Evolutionary conservation across 2,888 invertebrate genomes (phyloP).

Genomic region (Aphodius granarius): DNA sequence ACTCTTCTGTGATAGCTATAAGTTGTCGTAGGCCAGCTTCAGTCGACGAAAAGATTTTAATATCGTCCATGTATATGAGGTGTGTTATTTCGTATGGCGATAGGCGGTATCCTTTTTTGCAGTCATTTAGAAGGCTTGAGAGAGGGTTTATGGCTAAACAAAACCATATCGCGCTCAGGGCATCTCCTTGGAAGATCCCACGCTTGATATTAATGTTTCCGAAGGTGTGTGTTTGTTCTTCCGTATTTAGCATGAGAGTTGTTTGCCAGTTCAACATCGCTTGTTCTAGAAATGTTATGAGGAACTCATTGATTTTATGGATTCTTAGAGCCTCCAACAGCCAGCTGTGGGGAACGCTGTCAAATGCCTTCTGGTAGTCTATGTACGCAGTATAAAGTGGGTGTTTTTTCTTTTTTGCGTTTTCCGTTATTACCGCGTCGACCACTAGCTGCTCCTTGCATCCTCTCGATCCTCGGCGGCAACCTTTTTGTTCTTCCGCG

Average conservation of each 20-base stretch:
- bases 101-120: background rate
- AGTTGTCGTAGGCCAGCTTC: background rate
- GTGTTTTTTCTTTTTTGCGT: slow-evolving; percentile 8
- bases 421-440: slow-evolving; percentile 19
- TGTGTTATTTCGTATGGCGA: background rate
- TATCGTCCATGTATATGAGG: background rate
- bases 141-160: background rate
- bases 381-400: slow-evolving; percentile 19
- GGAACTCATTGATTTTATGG: background rate
- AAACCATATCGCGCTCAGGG: background rate
- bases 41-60: background rate
- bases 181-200: background rate
- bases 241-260: background rate
- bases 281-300: background rate
- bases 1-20: background rate
- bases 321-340: background rate
- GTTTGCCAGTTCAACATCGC: background rate
- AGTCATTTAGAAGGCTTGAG: background rate
- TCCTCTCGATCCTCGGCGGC: slow-evolving; percentile 4
- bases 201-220: background rate
- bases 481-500: slow-evolving; percentile 25
- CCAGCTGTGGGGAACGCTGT: no score
- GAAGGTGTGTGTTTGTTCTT: background rate
- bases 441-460: slow-evolving; percentile 24
- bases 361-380: no score